Conservation (phyloP, 2,113 vertebrate species). For the Myrmecobius fasciatus region DNA sequence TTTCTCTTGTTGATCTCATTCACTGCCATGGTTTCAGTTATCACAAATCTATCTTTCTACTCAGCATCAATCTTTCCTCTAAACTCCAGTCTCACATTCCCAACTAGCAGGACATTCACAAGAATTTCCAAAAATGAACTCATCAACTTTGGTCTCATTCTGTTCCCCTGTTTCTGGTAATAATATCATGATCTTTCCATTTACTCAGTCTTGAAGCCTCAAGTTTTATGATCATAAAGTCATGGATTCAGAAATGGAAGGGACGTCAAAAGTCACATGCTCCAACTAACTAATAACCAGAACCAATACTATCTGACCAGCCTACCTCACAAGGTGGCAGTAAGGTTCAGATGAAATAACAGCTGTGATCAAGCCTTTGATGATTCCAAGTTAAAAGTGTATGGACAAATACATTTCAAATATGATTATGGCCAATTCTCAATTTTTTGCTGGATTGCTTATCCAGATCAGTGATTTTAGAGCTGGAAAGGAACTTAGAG, state of each 20-base stretch:
- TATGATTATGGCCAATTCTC: neutral
- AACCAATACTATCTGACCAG: neutral
- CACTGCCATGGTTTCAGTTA: neutral
- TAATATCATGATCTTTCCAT: neutral
- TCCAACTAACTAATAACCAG: neutral
- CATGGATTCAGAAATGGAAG: neutral
- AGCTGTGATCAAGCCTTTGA: neutral
- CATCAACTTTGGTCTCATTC: neutral
- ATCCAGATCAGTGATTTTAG: neutral
- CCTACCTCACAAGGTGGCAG: neutral
- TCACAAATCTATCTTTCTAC: neutral
- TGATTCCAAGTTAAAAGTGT: neutral
- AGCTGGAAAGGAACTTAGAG: neutral
- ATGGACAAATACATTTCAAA: fast-evolving
- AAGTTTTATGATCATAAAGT: neutral
- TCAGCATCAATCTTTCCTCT: neutral
- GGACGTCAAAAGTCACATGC: neutral
- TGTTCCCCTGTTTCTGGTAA: neutral
- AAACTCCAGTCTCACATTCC: neutral
- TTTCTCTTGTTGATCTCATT: neutral
- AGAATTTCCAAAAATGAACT: neutral
- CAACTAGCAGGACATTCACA: neutral
- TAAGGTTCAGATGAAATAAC: neutral
- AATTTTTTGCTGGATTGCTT: neutral
- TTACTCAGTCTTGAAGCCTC: neutral